A percentile compares a stretch with the other conserved stretches of the same genome.
phyloP scores from a whole-genome alignment of 2,888 invertebrate species.

The Callimorpha dominula region DNA sequence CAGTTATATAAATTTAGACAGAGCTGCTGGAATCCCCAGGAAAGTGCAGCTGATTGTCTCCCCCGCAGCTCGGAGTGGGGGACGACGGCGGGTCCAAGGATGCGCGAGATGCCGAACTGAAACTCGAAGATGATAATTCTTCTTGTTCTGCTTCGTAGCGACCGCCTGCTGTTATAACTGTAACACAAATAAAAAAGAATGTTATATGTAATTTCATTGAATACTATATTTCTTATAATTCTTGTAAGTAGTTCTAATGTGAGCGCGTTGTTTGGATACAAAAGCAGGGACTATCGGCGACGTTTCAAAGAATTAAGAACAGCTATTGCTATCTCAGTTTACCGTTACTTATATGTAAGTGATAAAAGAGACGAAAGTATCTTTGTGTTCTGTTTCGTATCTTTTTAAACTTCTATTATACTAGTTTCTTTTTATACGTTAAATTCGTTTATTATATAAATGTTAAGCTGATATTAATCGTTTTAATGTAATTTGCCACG shows the following conservation, averaged over 20 bases:
- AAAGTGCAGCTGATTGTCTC: slow-evolving; percentile 92
- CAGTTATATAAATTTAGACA: slow-evolving; percentile 64
- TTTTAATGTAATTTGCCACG: too few relatives aligned
- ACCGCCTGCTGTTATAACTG: slow-evolving; percentile 74
- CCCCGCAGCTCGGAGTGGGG: slow-evolving; percentile 91
- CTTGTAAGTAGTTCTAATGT: not conserved
- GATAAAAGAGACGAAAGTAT: too few relatives aligned
- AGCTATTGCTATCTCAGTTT: too few relatives aligned
- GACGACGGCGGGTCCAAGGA: slow-evolving; percentile 91
- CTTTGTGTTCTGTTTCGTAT: too few relatives aligned
- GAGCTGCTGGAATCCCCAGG: slow-evolving; percentile 92
- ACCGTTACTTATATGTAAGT: too few relatives aligned
- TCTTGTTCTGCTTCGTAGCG: slow-evolving; percentile 90
- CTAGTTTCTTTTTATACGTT: too few relatives aligned
- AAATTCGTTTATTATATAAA: too few relatives aligned
- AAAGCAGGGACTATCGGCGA: not conserved
- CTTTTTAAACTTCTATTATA: too few relatives aligned
- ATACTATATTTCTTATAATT: not conserved
- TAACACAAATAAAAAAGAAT: not conserved
- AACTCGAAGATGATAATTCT: slow-evolving; percentile 94
- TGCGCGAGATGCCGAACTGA: slow-evolving; percentile 93
- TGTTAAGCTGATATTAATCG: too few relatives aligned
- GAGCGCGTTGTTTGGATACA: not conserved
- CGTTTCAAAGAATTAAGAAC: too few relatives aligned
- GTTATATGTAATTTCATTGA: not conserved